These are phyloP conservation scores for Ancistrus triradiatus DNA, from an alignment of 2,113 vertebrate species.

Conservation along the genomic window DNA sequence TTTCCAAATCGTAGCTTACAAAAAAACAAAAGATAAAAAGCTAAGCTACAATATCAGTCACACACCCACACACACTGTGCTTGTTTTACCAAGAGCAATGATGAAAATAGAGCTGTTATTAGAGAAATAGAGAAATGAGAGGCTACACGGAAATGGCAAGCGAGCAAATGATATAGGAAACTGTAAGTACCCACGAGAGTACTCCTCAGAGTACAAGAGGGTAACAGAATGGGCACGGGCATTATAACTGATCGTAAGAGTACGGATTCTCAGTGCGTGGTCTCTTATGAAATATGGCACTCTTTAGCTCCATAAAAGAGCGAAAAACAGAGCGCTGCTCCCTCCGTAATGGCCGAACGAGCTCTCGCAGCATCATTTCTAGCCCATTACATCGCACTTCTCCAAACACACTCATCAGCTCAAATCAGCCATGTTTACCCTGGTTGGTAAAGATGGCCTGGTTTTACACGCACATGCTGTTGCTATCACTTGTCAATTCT, in stretches of 20 bases:
- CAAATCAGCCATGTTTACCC: slow-evolving; percentile 8
- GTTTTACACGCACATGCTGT: background rate
- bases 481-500: slow-evolving; percentile 5
- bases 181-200: slow-evolving; percentile 50
- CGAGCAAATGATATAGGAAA: too few relatives aligned
- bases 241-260: too few relatives aligned
- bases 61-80: too few relatives aligned
- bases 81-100: too few relatives aligned
- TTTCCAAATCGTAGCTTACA: too few relatives aligned
- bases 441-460: background rate
- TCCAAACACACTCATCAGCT: background rate
- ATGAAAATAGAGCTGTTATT: too few relatives aligned
- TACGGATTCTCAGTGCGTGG: too few relatives aligned
- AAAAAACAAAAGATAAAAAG: too few relatives aligned
- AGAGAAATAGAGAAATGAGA: too few relatives aligned
- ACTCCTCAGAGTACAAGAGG: too few relatives aligned
- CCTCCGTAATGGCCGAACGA: background rate
- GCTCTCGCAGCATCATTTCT: background rate
- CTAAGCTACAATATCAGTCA: too few relatives aligned
- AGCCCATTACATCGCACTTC: background rate
- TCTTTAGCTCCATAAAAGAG: background rate
- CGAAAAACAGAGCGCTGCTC: background rate
- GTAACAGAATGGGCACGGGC: slow-evolving; percentile 8
- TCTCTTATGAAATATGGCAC: background rate
- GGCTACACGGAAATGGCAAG: background rate